A percentile compares a stretch with the other conserved stretches of the same genome.
phyloP scores from a whole-genome alignment of 1,140 invertebrate species.

The Drosophila sturtevanti region DNA sequence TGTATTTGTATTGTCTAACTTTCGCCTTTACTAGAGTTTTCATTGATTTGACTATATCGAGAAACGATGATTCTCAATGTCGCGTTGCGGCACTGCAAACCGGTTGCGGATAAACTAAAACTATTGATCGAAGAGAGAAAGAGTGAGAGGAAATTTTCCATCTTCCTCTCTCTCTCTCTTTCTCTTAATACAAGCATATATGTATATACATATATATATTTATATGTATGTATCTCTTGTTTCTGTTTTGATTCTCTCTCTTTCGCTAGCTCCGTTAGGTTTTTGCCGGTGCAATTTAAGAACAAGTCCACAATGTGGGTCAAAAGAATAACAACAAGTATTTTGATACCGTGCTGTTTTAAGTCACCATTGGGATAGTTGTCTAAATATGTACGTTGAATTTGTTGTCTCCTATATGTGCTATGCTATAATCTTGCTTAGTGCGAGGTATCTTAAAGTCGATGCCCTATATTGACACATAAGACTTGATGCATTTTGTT shows the following conservation, averaged over 20 bases:
- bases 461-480: neutral
- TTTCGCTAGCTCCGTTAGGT: conserved; percentile 42
- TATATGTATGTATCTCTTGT: conserved; percentile 10
- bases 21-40: conserved; percentile 41
- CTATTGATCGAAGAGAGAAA: conserved; percentile 34
- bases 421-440: too few species aligned
- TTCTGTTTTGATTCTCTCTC: conserved; percentile 7
- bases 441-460: neutral
- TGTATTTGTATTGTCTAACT: conserved; percentile 13
- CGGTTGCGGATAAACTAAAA: conserved; percentile 39
- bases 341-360: neutral
- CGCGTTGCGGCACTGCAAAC: conserved; percentile 33
- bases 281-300: conserved; percentile 66
- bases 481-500: neutral
- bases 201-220: neutral
- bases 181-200: too few species aligned
- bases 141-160: neutral
- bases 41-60: conserved; percentile 50
- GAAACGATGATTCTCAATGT: conserved; percentile 57
- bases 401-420: too few species aligned
- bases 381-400: neutral
- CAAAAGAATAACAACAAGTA: conserved; percentile 36
- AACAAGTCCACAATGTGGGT: conserved; percentile 51
- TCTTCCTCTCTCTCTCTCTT: conserved; percentile 38
- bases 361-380: neutral